phyloP scores from a whole-genome alignment of 1,140 invertebrate species.

The Scaptomyza hsui region DNA sequence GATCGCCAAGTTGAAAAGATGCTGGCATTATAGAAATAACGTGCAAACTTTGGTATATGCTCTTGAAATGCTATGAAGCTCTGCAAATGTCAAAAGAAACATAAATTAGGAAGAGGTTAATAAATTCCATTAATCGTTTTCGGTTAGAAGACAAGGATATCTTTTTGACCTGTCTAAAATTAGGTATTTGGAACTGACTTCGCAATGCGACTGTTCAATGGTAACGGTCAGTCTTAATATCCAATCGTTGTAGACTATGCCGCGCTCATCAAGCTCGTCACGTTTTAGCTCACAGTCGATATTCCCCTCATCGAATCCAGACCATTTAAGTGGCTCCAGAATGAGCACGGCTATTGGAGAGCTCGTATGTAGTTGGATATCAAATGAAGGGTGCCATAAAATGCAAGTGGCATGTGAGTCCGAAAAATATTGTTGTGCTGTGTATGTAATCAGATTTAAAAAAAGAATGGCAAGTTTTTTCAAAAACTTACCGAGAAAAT shows the following conservation, averaged over 20 bases:
- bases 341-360: slow-evolving; percentile 32
- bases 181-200: slow-evolving; percentile 48
- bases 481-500: slow-evolving; percentile 59
- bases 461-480: background rate
- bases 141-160: too few relatives aligned
- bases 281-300: slow-evolving; percentile 49
- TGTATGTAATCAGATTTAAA: background rate
- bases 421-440: slow-evolving; percentile 58
- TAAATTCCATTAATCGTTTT: background rate
- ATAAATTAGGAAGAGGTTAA: background rate
- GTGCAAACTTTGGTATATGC: slow-evolving; percentile 60
- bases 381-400: slow-evolving; percentile 57
- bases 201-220: slow-evolving; percentile 64
- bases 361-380: slow-evolving; percentile 33
- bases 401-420: slow-evolving; percentile 65
- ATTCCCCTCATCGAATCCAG: background rate
- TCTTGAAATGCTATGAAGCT: slow-evolving; percentile 70
- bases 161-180: slow-evolving; percentile 29
- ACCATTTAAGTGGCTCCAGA: slow-evolving; percentile 45
- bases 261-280: slow-evolving; percentile 14
- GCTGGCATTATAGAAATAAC: slow-evolving; percentile 66
- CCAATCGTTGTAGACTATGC: slow-evolving; percentile 49
- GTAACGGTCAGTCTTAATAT: slow-evolving; percentile 55
- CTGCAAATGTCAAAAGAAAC: slow-evolving; percentile 19
- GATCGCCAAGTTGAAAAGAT: slow-evolving; percentile 72